Conservation (phyloP, 2,797 vertebrate species). For the Hippopotamyrus pictus region DNA sequence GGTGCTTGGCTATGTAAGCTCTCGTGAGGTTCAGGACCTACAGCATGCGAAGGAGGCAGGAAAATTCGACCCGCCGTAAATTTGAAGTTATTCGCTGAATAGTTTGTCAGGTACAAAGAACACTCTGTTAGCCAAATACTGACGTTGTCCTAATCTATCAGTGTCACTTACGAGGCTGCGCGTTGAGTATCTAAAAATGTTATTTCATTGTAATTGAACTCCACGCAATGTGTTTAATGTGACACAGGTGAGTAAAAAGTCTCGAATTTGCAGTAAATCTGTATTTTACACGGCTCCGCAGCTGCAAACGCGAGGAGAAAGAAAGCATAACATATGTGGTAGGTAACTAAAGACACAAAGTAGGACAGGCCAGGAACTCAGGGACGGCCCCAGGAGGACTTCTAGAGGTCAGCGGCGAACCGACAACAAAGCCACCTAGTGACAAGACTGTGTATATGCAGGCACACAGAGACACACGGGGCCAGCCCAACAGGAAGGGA, state of each 20-base stretch:
- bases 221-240: not conserved
- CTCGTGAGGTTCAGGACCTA: constrained; percentile 77
- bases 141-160: not conserved
- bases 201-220: not conserved
- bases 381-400: not conserved
- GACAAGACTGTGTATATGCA: not conserved
- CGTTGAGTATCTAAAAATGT: not conserved
- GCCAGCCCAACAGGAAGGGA: not conserved
- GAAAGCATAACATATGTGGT: not conserved
- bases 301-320: not conserved
- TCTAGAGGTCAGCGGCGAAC: not conserved
- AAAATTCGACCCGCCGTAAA: not conserved
- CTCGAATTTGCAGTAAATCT: not conserved
- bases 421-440: not conserved
- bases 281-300: not conserved
- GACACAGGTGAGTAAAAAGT: not conserved
- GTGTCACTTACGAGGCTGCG: not conserved
- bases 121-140: not conserved
- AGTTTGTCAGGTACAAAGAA: not conserved
- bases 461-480: not conserved
- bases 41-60: not conserved
- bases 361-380: not conserved
- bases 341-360: not conserved
- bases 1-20: constrained; percentile 69
- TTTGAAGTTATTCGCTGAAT: not conserved